Evolutionary conservation across 2,888 invertebrate genomes (phyloP), one percentile per base, ranked within the genome.

Genomic region (Tetragonula carbonaria): DNA sequence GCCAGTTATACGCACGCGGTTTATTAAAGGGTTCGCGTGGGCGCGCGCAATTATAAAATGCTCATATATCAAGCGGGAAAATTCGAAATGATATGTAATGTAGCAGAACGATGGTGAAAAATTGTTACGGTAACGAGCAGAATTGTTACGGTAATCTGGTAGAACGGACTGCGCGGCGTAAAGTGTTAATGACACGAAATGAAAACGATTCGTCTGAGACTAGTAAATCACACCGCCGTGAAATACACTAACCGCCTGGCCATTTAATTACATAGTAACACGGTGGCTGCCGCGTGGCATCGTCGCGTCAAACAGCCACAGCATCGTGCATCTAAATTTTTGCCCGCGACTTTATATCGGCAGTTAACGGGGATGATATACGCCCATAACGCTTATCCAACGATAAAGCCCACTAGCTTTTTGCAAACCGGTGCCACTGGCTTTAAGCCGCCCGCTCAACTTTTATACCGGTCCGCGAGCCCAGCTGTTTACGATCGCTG

Each of bases 361-460:
- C 75, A 90, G 88, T 90, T 90, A 90, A 90, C 86, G 78, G 38
- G 72, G 55, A 78, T 86, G 88, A 89, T 88, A 74, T 86, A 89
- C 77, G 84, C 74, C 78, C 78, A 71, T 82, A 84, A 86, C 80
- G 87, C 68, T 90, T 84, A 87, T 86, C 75, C 86, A 76, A 71
- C 80, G 79, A 77, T 80, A 28, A 28, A 28, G 80, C 73, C 74
- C 74, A 45, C 71, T 63, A 72, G 72, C 70, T 83, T 88, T 86
- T 86, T 84, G 74, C 81, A 74, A 45, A 83, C 68, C 67, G 63
- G 57, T 28, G 28, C 66, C 73, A 71, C 71, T 67, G 75, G 80
- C 74, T 86, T 53, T 76, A 87, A 84, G 81, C 80, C 66, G 82
- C 1, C 84, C 84, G 80, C 83, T 75, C 78, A 73, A 72, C 55